Conservation (phyloP, 2,888 invertebrate species). For the Cerceris rybyensis region DNA sequence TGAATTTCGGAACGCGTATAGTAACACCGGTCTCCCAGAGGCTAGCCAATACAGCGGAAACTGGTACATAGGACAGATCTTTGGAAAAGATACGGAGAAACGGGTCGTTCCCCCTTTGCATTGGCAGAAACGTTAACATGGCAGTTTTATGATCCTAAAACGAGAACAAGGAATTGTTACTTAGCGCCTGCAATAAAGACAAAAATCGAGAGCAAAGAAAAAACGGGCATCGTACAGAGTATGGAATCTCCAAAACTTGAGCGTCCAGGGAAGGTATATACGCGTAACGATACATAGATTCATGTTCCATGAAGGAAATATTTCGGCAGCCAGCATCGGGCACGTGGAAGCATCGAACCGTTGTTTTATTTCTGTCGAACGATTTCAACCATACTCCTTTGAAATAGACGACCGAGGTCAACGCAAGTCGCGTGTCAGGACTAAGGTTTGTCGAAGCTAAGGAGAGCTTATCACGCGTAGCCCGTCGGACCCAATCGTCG, state of each 20-base stretch:
- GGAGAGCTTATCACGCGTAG: constrained; percentile 84
- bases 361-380: constrained; percentile 84
- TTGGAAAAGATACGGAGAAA: constrained; percentile 83
- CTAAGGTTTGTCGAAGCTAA: constrained; percentile 49
- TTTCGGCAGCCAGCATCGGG: constrained; percentile 85
- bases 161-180: neutral
- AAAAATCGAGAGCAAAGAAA: neutral
- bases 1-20: constrained; percentile 85
- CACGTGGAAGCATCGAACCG: constrained; percentile 85
- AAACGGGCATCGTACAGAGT: constrained; percentile 84
- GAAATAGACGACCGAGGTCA: constrained; percentile 91
- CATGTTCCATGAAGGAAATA: constrained; percentile 87
- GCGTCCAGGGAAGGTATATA: constrained; percentile 86
- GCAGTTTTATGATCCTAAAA: constrained; percentile 85
- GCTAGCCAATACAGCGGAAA: constrained; percentile 82
- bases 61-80: constrained; percentile 84
- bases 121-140: constrained; percentile 86
- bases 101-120: constrained; percentile 77
- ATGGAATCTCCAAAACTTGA: constrained; percentile 88
- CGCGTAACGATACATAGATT: constrained; percentile 85
- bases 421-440: constrained; percentile 85
- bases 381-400: constrained; percentile 89
- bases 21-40: constrained; percentile 83
- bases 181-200: neutral
- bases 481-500: constrained; percentile 85